These are phyloP conservation scores for Enteromius mattozi DNA, from an alignment of 2,797 vertebrate species.

Conservation along the genomic window DNA sequence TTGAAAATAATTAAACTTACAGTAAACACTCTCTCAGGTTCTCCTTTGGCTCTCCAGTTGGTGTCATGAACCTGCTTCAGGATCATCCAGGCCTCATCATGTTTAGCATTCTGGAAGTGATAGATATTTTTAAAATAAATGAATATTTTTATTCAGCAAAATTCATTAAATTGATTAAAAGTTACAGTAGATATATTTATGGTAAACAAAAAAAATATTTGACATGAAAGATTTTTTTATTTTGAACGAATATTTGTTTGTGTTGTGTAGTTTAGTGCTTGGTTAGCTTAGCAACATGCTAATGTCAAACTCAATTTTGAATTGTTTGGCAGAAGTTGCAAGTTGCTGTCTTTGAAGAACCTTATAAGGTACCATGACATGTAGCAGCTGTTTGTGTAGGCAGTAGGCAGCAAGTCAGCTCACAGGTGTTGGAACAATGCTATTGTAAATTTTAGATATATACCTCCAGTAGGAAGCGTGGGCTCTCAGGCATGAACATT, in stretches of 20 bases:
- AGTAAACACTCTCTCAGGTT: slow-evolving; percentile 94
- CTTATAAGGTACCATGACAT: background rate
- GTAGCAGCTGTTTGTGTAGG: slow-evolving; percentile 2
- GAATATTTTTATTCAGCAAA: background rate
- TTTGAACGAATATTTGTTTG: background rate
- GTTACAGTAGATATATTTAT: background rate
- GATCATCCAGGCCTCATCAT: slow-evolving; percentile 99
- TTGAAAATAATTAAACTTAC: slow-evolving; percentile 74
- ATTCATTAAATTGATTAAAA: background rate
- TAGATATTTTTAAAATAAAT: background rate
- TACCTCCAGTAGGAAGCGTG: slow-evolving; percentile 95
- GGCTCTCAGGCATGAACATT: slow-evolving; percentile 96
- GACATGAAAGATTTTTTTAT: background rate
- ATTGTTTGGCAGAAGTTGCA: background rate
- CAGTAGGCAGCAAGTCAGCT: background rate
- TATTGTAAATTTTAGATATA: slow-evolving; percentile 48
- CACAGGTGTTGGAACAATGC: background rate
- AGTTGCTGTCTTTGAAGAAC: background rate
- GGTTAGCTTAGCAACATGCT: background rate
- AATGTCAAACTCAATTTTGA: background rate
- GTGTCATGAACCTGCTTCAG: slow-evolving; percentile 95
- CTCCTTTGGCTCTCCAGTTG: slow-evolving; percentile 94
- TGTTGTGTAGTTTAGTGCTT: background rate
- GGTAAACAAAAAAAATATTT: background rate
- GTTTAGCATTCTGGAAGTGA: slow-evolving; percentile 86